These are phyloP conservation scores for Oreortyx pictus DNA, from an alignment of 2,797 vertebrate genomes.

Conservation along the genomic window DNA sequence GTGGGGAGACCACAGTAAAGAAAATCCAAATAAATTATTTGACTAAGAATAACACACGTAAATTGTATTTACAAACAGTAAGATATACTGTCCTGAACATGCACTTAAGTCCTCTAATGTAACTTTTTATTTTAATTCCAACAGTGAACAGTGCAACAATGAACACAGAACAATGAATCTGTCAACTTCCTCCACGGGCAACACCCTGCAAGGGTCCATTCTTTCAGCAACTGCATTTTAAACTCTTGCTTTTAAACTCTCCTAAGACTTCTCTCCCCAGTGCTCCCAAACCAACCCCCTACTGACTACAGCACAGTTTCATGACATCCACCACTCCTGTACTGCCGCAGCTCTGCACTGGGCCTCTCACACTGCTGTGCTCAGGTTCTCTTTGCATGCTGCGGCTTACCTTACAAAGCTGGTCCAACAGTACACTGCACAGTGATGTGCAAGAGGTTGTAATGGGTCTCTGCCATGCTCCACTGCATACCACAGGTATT, in stretches of 20 bases:
- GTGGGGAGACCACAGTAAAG: neutral
- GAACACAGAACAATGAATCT: rapidly evolving
- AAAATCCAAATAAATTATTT: neutral
- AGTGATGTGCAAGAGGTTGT: neutral
- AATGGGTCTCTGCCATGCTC: neutral
- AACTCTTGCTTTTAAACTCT: neutral
- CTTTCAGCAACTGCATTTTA: neutral
- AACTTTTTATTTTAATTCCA: neutral
- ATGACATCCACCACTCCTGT: rapidly evolving
- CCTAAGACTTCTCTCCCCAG: neutral
- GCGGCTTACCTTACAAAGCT: neutral
- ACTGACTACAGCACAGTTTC: rapidly evolving
- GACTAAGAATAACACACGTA: neutral
- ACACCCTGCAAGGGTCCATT: neutral
- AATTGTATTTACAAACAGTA: conserved; percentile 24
- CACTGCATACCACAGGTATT: neutral
- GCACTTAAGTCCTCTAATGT: neutral
- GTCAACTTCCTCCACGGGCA: neutral
- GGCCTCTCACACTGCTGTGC: neutral
- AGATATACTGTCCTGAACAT: neutral
- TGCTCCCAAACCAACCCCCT: rapidly evolving
- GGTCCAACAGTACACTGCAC: neutral
- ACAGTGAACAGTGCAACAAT: rapidly evolving
- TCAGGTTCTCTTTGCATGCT: neutral
- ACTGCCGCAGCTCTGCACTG: neutral